These are phyloP conservation scores for Petrocephalus sullivani DNA, from an alignment of 2,797 vertebrate genomes.

Conservation along the genomic window DNA sequence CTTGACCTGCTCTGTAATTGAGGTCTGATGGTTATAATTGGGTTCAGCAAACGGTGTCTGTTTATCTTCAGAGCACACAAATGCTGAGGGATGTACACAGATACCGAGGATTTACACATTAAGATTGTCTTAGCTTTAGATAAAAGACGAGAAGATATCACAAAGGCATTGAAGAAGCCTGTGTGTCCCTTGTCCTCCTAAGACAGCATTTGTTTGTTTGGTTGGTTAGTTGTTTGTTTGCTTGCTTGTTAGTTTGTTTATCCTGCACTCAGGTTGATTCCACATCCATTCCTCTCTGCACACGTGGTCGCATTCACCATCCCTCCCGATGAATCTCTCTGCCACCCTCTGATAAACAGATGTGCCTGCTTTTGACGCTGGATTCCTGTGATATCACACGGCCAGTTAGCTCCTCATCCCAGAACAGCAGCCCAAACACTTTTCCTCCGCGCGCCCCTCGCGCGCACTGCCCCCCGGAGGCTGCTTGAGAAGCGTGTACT, in stretches of 20 bases:
- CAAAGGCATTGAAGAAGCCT: background rate
- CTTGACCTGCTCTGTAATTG: constrained; percentile 7
- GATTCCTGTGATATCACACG: constrained; percentile 17
- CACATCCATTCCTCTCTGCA: background rate
- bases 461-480: background rate
- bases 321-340: background rate
- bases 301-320: background rate
- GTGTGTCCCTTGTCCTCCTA: background rate
- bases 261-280: background rate
- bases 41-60: background rate
- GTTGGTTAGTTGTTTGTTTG: background rate
- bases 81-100: background rate
- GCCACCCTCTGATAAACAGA: background rate
- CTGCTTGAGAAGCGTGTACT: constrained; percentile 13
- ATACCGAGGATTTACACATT: background rate
- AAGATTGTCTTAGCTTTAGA: background rate
- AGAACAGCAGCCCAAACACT: background rate
- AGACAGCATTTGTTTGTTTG: background rate
- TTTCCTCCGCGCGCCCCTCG: constrained; percentile 1
- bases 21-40: constrained; percentile 9
- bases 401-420: constrained; percentile 22
- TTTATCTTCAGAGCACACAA: constrained; percentile 5
- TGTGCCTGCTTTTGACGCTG: constrained; percentile 25
- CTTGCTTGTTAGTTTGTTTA: background rate
- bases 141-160: background rate